These are phyloP conservation scores for Dolichopus griseipennis DNA, from an alignment of 2,888 invertebrate genomes.

Conservation along the genomic window DNA sequence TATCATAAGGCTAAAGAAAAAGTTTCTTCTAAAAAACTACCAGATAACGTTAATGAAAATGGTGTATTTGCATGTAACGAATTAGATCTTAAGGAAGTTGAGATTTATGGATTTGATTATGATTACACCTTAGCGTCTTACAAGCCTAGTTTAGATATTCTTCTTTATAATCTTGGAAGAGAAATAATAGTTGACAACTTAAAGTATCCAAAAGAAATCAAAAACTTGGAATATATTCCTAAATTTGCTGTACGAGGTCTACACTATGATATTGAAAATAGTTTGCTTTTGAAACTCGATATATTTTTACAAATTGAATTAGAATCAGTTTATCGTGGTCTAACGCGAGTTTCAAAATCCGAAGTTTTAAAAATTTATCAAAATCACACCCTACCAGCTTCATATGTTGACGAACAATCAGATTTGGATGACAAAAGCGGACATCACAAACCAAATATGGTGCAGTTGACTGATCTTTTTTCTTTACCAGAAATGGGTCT, in stretches of 20 bases:
- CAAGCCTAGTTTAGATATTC: conserved; percentile 76
- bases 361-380: conserved; percentile 80
- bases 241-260: conserved; percentile 91
- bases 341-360: conserved; percentile 68
- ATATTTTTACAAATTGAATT: conserved; percentile 94
- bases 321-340: conserved; percentile 84
- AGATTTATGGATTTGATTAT: conserved; percentile 96
- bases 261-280: conserved; percentile 96
- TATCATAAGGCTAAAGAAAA: conserved; percentile 58
- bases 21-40: conserved; percentile 74
- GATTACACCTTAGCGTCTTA: conserved; percentile 96
- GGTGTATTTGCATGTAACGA: conserved; percentile 97
- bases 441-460: conserved; percentile 57
- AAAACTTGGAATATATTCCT: conserved; percentile 75
- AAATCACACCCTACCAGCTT: conserved; percentile 76
- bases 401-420: conserved; percentile 73
- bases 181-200: conserved; percentile 77
- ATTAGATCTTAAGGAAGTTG: conserved; percentile 78
- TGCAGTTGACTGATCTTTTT: conserved; percentile 91
- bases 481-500: conserved; percentile 94
- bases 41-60: conserved; percentile 73
- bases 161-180: conserved; percentile 83
- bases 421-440: conserved; percentile 51
- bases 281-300: conserved; percentile 86
- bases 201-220: conserved; percentile 85